Conservation (phyloP, 2,113 vertebrate genomes). For the Grammomys surdaster region DNA sequence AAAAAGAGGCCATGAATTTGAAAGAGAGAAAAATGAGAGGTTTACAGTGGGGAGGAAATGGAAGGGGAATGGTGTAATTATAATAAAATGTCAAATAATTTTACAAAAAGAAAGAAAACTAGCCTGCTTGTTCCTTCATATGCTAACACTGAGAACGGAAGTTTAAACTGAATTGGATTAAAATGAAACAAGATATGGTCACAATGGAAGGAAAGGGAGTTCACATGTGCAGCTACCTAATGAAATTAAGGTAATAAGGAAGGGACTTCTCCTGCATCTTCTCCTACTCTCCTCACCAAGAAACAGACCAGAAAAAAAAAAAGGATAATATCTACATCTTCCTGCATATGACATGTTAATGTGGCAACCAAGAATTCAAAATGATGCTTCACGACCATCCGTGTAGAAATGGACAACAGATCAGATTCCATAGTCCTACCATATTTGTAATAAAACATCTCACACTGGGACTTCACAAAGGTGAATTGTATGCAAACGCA, state of each 20-base stretch:
- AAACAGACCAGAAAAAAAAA: not conserved
- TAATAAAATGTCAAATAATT: not conserved
- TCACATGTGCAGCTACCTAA: too few species aligned
- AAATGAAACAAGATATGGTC: not conserved
- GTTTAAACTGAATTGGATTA: not conserved
- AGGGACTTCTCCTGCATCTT: not conserved
- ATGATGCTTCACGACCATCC: not conserved
- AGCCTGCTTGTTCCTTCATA: not conserved
- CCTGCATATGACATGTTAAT: not conserved
- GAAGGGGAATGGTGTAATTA: not conserved
- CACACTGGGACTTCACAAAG: not conserved
- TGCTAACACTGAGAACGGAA: not conserved
- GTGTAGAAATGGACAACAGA: not conserved
- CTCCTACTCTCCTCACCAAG: not conserved
- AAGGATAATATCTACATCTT: not conserved
- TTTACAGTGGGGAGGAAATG: not conserved
- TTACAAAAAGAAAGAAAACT: not conserved
- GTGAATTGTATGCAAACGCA: not conserved
- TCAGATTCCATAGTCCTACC: too few species aligned
- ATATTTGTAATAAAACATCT: not conserved
- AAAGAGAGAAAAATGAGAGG: not conserved
- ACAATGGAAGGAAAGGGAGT: not conserved
- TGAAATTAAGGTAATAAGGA: not conserved
- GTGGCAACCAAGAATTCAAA: not conserved
- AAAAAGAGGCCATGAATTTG: not conserved